Evolutionary conservation across 92 coral and sea anemone species (phyloP).

Genomic region (Epizoanthus rinbou): DNA sequence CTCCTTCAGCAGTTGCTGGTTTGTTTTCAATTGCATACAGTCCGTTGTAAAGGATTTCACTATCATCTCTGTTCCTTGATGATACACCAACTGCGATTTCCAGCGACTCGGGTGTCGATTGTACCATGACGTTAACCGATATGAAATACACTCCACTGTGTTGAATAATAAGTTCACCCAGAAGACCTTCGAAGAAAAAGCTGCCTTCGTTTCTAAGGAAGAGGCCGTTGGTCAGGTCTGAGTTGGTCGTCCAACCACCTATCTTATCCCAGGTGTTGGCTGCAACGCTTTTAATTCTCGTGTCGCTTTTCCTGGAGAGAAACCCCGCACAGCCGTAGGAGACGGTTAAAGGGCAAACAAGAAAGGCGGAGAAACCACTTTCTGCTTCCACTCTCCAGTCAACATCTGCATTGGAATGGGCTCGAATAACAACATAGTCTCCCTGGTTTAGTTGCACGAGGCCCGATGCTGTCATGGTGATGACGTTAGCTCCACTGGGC

Average conservation of each 20-base stretch:
- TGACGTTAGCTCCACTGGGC: conserved; percentile 29
- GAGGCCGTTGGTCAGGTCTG: conserved; percentile 65
- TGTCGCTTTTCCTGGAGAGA: conserved; percentile 63
- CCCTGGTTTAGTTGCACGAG: conserved; percentile 48
- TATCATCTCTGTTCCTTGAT: conserved; percentile 18
- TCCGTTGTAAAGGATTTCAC: conserved; percentile 35
- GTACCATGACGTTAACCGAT: conserved; percentile 51
- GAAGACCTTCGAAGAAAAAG: conserved; percentile 54
- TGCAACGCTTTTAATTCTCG: conserved; percentile 41
- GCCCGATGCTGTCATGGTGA: conserved; percentile 62
- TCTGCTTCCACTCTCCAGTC: conserved; percentile 58
- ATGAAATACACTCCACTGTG: conserved; percentile 61
- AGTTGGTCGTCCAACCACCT: conserved; percentile 66
- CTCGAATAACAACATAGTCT: conserved; percentile 58
- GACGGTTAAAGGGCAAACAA: conserved; percentile 56
- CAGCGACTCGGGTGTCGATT: conserved; percentile 39
- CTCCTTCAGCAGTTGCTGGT: conserved; percentile 27
- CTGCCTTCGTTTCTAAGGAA: conserved; percentile 57
- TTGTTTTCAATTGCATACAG: conserved; percentile 50
- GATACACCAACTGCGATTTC: conserved; percentile 56
- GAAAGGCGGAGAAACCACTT: conserved; percentile 56
- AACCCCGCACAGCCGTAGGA: conserved; percentile 59
- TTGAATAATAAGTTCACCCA: conserved; percentile 56
- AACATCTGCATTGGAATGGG: conserved; percentile 44
- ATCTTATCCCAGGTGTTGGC: conserved; percentile 54